Percentiles rank a stretch among this genome's conserved stretches.
phyloP scores from a whole-genome alignment of 2,797 vertebrate species.

The Manis pentadactyla region DNA sequence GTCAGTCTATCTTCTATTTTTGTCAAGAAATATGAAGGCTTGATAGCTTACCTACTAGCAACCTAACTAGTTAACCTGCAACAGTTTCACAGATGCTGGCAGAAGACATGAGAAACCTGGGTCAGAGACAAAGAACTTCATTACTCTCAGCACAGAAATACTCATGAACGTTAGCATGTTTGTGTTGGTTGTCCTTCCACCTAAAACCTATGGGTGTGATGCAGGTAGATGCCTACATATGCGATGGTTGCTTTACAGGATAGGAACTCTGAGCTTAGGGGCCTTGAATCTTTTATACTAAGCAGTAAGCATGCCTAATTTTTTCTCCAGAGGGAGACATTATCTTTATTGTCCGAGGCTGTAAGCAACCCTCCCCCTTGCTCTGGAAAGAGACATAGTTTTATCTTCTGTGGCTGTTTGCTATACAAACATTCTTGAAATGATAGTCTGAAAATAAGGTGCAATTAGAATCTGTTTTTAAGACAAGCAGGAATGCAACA shows the following conservation, averaged over 20 bases:
- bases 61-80: not conserved
- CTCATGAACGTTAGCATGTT: not conserved
- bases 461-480: not conserved
- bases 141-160: not conserved
- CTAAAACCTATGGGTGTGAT: not conserved
- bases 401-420: not conserved
- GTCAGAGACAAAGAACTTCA: not conserved
- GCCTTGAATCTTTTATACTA: slow-evolving; percentile 8
- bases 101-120: not conserved
- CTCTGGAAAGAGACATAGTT: not conserved
- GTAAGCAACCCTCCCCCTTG: not conserved
- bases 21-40: not conserved
- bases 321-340: not conserved
- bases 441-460: not conserved
- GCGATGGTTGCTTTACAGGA: not conserved
- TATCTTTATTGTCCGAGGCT: not conserved
- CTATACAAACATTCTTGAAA: slow-evolving; percentile 35
- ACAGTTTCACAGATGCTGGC: not conserved
- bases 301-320: not conserved
- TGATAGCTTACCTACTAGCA: not conserved
- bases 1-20: not conserved
- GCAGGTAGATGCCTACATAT: not conserved
- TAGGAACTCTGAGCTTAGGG: not conserved
- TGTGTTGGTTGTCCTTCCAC: not conserved
- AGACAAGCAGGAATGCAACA: not conserved